Evolutionary conservation across 2,113 vertebrate genomes (phyloP), one percentile per base, ranked within the genome.

Genomic region (Neotoma lepida): DNA sequence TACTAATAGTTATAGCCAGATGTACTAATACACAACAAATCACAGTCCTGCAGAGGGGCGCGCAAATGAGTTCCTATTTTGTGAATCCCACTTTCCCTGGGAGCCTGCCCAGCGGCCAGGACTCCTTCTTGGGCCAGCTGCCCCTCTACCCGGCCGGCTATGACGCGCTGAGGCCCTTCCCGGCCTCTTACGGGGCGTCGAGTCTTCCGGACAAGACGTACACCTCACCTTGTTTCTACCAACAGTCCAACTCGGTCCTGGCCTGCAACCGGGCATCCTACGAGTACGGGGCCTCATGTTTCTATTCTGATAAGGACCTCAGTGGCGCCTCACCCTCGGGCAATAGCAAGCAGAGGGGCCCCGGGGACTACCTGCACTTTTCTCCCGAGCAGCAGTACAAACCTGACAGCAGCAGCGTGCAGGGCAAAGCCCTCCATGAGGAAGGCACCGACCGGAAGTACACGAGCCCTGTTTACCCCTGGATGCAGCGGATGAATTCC

Each of bases 1-100:
- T 99, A 98, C 98, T 99, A 99, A 99, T 99, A 99, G 98, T 99
- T 98, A 99, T 98, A 98, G 98, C 98, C 98, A 98, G 98, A 99
- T 98, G 98, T 98, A 98, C 98, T 98, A 99, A 99, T 98, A 99
- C 98, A 99, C 98, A 99, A 99, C 98, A 99, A 99, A 99, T 99
- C 98, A 99, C 98, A 97, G 98, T 97, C 98, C 98, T 98, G 97
- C 98, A 97, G 98, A 98, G 98, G 98, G 98, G 97, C 98, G 98
- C 98, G 98, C 98, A 98, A 98, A 99, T 99, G 98, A 99, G 98
- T 99, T 99, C 98, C 97, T 99, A 99, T 98, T 99, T 99, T 96
- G 98, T 99, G 98, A 99, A 99, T 98, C 98, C 98, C 98, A 98
- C 98, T 98, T 99, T 99, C 97, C 98, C 98, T 96, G 98, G 98